Conservation (phyloP, 1,140 invertebrate species). For the Tetragonula clypearis region DNA sequence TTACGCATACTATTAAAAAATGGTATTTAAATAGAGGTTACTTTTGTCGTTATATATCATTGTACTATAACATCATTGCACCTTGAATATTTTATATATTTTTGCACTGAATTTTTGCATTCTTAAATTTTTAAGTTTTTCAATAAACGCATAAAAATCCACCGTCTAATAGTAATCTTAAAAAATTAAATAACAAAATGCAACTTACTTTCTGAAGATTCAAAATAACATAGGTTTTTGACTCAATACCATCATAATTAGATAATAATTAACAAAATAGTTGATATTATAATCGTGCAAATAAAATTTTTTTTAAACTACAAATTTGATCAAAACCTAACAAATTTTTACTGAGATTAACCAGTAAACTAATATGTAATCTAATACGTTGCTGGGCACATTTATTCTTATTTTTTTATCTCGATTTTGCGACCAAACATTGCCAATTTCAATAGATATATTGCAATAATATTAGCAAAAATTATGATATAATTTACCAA, state of each 20-base stretch:
- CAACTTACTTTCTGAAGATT: neutral
- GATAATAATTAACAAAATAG: neutral
- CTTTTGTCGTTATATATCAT: no score
- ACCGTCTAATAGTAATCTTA: neutral
- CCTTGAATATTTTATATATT: no score
- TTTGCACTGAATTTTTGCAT: no score
- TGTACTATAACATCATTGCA: no score
- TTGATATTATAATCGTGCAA: neutral
- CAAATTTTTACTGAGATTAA: conserved; percentile 3
- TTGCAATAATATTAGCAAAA: neutral
- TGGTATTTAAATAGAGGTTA: no score
- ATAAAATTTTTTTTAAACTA: conserved; percentile 8
- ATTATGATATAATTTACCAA: neutral
- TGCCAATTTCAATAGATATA: conserved; percentile 5
- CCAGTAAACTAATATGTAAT: neutral
- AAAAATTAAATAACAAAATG: neutral
- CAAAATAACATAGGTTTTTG: neutral
- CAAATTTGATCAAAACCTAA: conserved; percentile 41
- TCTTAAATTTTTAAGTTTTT: no score
- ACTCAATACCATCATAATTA: neutral
- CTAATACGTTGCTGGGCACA: conserved; percentile 27
- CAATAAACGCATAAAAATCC: no score
- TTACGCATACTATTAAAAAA: no score
- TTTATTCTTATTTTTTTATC: conserved; percentile 16
- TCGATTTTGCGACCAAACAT: neutral